Evolutionary conservation across 2,797 vertebrate genomes (phyloP).

Genomic region (Amblyraja radiata): DNA sequence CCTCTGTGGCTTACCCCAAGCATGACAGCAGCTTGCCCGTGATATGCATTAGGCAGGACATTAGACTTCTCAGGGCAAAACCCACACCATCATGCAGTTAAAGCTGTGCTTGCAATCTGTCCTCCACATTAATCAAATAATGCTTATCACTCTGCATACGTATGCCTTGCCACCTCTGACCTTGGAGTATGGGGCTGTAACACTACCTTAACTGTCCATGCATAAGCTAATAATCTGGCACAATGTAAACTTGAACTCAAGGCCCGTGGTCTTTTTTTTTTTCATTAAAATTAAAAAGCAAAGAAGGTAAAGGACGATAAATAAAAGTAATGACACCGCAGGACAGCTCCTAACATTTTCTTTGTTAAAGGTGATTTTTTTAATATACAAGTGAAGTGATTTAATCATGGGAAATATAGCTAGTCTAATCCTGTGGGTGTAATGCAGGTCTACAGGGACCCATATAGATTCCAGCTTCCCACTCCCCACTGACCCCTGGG

Average conservation of each 20-base stretch:
- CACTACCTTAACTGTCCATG: conserved; percentile 21
- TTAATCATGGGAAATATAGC: conserved; percentile 37
- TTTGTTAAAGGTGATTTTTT: conserved; percentile 38
- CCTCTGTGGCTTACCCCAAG: neutral
- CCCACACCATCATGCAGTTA: conserved; percentile 36
- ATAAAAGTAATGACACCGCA: conserved; percentile 35
- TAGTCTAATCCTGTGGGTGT: conserved; percentile 41
- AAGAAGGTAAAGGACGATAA: conserved; percentile 29
- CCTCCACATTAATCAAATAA: conserved; percentile 43
- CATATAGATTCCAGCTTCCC: conserved; percentile 37
- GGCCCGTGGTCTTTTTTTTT: conserved; percentile 17
- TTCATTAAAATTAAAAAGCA: conserved; percentile 38
- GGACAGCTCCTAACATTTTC: conserved; percentile 32
- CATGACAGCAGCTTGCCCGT: conserved; percentile 22
- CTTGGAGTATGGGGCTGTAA: conserved; percentile 37
- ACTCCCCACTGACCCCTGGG: conserved; percentile 49
- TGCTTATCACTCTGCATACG: conserved; percentile 44
- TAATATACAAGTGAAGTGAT: conserved; percentile 38
- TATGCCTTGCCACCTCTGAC: neutral
- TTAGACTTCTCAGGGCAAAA: conserved; percentile 41
- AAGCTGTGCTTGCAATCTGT: conserved; percentile 43
- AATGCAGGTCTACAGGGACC: conserved; percentile 44
- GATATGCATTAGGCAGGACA: conserved; percentile 39
- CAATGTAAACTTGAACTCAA: conserved; percentile 31
- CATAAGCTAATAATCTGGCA: conserved; percentile 27